These are phyloP conservation scores for Melanocharis versteri DNA, from an alignment of 2,113 vertebrate genomes.

Conservation along the genomic window DNA sequence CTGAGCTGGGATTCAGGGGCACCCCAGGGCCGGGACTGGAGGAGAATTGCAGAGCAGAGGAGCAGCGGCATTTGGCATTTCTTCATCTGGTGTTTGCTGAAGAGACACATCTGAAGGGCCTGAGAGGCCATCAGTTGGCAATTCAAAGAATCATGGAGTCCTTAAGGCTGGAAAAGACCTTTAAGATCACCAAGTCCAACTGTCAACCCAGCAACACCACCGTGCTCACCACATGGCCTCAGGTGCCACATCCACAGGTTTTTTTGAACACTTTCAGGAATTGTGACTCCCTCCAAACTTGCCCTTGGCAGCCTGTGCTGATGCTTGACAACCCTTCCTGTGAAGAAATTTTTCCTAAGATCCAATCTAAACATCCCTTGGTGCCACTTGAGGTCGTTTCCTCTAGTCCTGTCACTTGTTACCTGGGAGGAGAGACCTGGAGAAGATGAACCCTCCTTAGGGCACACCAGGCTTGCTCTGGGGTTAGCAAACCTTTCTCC, in stretches of 20 bases:
- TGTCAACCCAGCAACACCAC: not conserved
- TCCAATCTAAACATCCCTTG: not conserved
- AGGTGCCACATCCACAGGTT: not conserved
- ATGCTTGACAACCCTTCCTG: accelerated
- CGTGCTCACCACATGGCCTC: not conserved
- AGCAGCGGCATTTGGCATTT: not conserved
- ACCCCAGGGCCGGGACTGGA: not conserved
- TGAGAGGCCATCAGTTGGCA: not conserved
- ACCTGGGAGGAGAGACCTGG: too few species aligned
- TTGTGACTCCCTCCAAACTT: not conserved
- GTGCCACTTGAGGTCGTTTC: not conserved
- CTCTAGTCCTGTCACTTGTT: not conserved
- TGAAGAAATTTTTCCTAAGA: not conserved
- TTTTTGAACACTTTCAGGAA: not conserved
- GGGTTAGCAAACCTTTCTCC: not conserved
- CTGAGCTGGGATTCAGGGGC: accelerated
- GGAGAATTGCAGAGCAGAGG: not conserved
- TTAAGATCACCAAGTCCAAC: not conserved
- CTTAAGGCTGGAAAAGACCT: not conserved
- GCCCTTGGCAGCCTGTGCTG: not conserved
- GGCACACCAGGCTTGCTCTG: not conserved
- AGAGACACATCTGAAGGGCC: not conserved
- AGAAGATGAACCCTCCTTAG: not conserved
- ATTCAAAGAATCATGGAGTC: accelerated
- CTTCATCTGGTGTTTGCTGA: not conserved